Conservation (phyloP, 2,888 invertebrate genomes). For the Eupithecia exiguata region DNA sequence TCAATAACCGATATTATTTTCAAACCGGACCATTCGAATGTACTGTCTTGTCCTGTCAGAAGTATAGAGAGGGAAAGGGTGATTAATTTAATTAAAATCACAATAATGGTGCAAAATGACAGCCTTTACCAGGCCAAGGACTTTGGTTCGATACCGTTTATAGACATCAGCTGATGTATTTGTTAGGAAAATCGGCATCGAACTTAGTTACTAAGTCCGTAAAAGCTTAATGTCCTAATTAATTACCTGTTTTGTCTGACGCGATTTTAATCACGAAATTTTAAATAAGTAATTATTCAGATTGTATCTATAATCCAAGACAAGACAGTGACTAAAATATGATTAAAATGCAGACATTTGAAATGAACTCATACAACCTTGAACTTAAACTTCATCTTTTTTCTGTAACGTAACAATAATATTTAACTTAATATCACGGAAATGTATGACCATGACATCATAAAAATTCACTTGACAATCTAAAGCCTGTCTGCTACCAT, state of each 20-base stretch:
- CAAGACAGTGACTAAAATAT: background rate
- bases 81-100: background rate
- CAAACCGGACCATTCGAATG: background rate
- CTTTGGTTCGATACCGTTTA: conserved; percentile 3
- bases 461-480: conserved; percentile 44
- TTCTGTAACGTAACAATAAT: conserved; percentile 42
- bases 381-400: conserved; percentile 40
- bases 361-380: conserved; percentile 40
- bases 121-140: conserved; percentile 5
- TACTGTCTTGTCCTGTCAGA: background rate
- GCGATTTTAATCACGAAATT: background rate
- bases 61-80: background rate
- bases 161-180: background rate
- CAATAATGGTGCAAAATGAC: background rate
- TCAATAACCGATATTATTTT: background rate
- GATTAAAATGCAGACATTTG: conserved; percentile 46
- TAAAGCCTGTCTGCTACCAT: background rate
- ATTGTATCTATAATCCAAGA: background rate
- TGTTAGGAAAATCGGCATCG: background rate
- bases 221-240: background rate
- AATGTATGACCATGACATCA: conserved; percentile 57
- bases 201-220: background rate
- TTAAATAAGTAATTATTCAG: conserved; percentile 1
- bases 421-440: conserved; percentile 51
- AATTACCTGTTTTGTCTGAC: background rate